Base-by-base conservation (phyloP, 2,113 vertebrate genomes). In the Trematomus loennbergii region DNA sequence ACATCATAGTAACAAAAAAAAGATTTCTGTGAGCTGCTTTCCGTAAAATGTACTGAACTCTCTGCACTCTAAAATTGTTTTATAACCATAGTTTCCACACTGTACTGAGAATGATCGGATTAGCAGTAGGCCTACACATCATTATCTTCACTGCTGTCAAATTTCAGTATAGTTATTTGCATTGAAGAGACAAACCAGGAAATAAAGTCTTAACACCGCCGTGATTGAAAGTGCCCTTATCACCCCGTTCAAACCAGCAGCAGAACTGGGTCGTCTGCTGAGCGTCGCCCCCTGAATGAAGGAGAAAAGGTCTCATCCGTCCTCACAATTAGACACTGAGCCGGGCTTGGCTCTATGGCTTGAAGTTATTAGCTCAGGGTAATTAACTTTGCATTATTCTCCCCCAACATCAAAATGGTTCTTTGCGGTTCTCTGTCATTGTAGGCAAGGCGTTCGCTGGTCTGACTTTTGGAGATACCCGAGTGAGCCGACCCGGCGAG, bases 311-410 rank as follows among this genome's bases (percentile, higher is more conserved):
- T 89, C 93, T 93, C 85, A 90, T 84, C 90, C 68, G 22, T 89
- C 88, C 82, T 89, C 89, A 90, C 90, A 93, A 92, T 94, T 93
- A 94, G 75, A 88, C 90, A 92, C 82, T 77, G 90, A 91, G 90
- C 89, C 20, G 88, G 87, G 84, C 87, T 78, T 89, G 81, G 81
- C 85, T 91, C 69, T 66, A 93, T 91, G 90, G 90, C 92, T 82
- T 80, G 72, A 87, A 91, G 91, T 94, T 95, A 95, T 95, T 93
- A 95, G 90, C 91, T 86, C 87, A 86, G 58, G 59, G 84, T 94
- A 93, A 95, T 95, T 94, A 94, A 84, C 89, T 88, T 90, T 90
- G 87, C 84, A 93, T 93, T 94, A 93, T 93, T 93, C 92, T 88
- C 68, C 64, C 10, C 69, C 67, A 25, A 77, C 87, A 83, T 66